Evolutionary conservation across 2,797 vertebrate genomes (phyloP).

Genomic region (Tragopan temminckii): DNA sequence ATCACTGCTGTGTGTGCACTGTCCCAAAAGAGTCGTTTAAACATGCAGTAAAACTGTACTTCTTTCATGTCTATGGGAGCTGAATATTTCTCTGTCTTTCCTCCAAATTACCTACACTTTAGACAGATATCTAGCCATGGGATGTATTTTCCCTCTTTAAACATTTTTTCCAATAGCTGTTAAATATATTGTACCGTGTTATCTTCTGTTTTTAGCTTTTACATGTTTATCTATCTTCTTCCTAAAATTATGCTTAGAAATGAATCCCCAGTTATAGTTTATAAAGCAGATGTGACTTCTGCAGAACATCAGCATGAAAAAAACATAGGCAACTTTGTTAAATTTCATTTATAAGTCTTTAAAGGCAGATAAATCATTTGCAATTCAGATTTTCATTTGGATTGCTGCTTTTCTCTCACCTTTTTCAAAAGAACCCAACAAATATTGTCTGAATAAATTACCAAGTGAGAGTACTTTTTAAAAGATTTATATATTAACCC

Average conservation of each 20-base stretch:
- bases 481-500: neutral
- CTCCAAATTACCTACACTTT: slow-evolving; percentile 8
- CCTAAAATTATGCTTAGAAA: neutral
- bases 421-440: neutral
- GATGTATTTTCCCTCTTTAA: slow-evolving; percentile 26
- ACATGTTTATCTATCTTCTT: neutral
- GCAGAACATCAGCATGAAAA: neutral
- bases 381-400: neutral
- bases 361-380: neutral
- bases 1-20: neutral
- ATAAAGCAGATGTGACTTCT: slow-evolving; percentile 18
- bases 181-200: slow-evolving; percentile 24
- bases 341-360: neutral
- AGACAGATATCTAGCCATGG: slow-evolving; percentile 5
- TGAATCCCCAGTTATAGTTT: neutral
- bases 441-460: neutral
- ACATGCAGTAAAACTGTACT: neutral
- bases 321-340: neutral
- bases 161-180: neutral
- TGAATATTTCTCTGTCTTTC: neutral
- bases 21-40: neutral
- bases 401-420: neutral
- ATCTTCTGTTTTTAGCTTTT: slow-evolving; percentile 19
- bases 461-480: neutral
- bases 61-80: neutral